These are phyloP conservation scores for Calephelis nemesis DNA, from an alignment of 1,140 invertebrate genomes.

Conservation along the genomic window DNA sequence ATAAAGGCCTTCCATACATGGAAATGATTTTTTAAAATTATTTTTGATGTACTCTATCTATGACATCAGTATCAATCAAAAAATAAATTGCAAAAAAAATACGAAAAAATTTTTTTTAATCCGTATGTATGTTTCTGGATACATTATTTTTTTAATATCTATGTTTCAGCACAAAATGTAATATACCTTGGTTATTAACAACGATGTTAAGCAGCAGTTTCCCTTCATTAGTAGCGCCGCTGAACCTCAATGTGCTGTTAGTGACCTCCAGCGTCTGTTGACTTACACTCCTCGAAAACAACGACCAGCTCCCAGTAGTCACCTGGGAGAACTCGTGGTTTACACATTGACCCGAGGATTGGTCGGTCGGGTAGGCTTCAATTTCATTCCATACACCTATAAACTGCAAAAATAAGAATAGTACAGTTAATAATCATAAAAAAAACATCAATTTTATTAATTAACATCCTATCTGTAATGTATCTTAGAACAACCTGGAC, in stretches of 20 bases:
- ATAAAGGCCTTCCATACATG: too few relatives aligned
- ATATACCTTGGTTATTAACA: constrained; percentile 6
- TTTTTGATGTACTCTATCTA: too few relatives aligned
- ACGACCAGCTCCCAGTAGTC: neutral
- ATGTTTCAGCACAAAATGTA: too few relatives aligned
- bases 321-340: constrained; percentile 42
- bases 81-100: too few relatives aligned
- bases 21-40: too few relatives aligned
- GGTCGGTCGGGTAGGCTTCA: constrained; percentile 50
- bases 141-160: too few relatives aligned
- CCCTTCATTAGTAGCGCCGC: neutral
- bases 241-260: neutral
- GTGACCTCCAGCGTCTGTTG: neutral
- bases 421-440: neutral
- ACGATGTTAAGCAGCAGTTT: neutral
- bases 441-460: too few relatives aligned
- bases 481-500: too few relatives aligned
- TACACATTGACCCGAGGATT: constrained; percentile 50
- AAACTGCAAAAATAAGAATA: constrained; percentile 40
- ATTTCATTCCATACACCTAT: constrained; percentile 55
- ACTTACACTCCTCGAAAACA: neutral
- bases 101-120: too few relatives aligned
- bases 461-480: too few relatives aligned
- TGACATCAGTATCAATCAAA: too few relatives aligned
- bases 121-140: too few relatives aligned